Evolutionary conservation across 1,140 invertebrate genomes (phyloP).

Genomic region (Wasmannia auropunctata): DNA sequence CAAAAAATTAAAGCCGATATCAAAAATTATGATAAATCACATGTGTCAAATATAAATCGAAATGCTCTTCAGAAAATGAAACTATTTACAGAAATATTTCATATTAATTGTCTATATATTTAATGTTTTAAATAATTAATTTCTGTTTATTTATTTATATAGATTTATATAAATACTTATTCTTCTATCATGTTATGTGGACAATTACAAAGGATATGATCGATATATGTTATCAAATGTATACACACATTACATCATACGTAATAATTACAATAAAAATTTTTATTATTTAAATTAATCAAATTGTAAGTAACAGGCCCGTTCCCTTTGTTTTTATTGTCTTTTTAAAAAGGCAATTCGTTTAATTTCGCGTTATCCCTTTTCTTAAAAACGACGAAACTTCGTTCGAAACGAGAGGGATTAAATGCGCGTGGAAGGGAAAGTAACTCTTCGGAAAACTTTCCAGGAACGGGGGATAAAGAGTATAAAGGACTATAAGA

Average conservation of each 20-base stretch:
- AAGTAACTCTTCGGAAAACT: slow-evolving; percentile 57
- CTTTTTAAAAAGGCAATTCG: slow-evolving; percentile 4
- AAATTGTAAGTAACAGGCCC: not conserved
- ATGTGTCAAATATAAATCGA: not conserved
- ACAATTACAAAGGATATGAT: not conserved
- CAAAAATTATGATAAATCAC: not conserved
- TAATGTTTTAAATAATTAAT: not conserved
- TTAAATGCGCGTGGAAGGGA: slow-evolving; percentile 54
- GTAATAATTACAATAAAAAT: not conserved
- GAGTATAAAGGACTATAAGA: slow-evolving; percentile 69
- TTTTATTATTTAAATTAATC: not conserved
- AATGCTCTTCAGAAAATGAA: too few species aligned
- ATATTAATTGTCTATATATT: not conserved
- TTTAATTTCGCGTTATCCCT: not conserved
- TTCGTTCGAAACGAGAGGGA: slow-evolving; percentile 38
- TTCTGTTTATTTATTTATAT: not conserved
- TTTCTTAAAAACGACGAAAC: slow-evolving; percentile 53
- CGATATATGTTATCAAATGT: not conserved
- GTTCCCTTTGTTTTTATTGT: slow-evolving; percentile 4
- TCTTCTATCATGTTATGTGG: not conserved
- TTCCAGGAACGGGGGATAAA: slow-evolving; percentile 58
- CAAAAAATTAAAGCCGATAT: not conserved
- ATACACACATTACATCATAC: not conserved
- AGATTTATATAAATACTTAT: not conserved
- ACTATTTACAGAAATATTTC: not conserved